Evolutionary conservation across 1,140 invertebrate species (phyloP), one percentile per base, ranked within the genome.

Genomic region (Orius insidiosus): DNA sequence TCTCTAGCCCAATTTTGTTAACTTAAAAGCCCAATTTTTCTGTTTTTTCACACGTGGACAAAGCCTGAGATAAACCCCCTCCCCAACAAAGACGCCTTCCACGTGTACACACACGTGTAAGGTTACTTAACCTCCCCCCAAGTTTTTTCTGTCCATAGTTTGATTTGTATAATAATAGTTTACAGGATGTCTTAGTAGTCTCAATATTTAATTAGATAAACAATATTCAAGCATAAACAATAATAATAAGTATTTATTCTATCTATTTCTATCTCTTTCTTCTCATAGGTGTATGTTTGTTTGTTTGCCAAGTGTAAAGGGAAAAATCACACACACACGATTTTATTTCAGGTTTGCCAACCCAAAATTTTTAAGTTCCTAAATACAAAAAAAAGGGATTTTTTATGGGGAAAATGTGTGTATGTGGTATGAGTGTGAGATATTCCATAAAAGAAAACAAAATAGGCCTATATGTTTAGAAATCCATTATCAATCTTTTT

Each of bases 111-210:
- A n/a, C n/a, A n/a, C n/a, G n/a, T n/a, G n/a, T n/a, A n/a, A n/a
- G n/a, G n/a, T n/a, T n/a, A n/a, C n/a, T n/a, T n/a, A n/a, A n/a
- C n/a, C n/a, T n/a, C n/a, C n/a, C n/a, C n/a, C n/a, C n/a, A n/a
- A n/a, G n/a, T n/a, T 49, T 40, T 50, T 48, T 53, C 47, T 44
- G 41, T 49, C 47, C 47, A 43, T 18, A 52, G 52, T 54, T 54
- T 46, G 46, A 47, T 47, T 42, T 50, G 49, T 54, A 54, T 45
- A 38, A 41, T 44, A 54, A 49, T 54, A 54, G 53, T 54, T 54
- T 54, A 52, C 50, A 54, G 49, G 49, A 54, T 54, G 50, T 54
- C 46, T 54, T 51, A 52, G 51, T 54, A 54, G 53, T 49, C 35
- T 52, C 46, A 50, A 54, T n/a, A n/a, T 52, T 54, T 46, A 48